Percentiles rank a stretch among this genome's conserved stretches.
Evolutionary conservation across 37 sponge, comb jelly and placozoan species (phyloP).

Genomic region (Theonella swinhoei): DNA sequence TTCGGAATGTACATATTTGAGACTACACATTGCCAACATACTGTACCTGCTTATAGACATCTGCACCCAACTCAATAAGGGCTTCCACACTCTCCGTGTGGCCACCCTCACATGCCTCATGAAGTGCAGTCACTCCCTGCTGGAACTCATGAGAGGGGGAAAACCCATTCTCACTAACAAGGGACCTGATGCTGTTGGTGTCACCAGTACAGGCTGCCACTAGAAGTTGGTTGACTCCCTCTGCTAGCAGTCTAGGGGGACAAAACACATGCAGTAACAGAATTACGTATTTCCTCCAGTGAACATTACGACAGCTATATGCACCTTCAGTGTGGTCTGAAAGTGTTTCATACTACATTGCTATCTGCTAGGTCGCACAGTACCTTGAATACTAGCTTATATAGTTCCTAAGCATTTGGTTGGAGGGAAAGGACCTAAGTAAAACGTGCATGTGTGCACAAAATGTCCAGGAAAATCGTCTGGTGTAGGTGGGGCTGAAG

Average conservation of each 20-base stretch:
- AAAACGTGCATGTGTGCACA: too few species aligned
- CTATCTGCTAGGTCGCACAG: too few species aligned
- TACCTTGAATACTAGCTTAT: too few species aligned
- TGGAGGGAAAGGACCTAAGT: too few species aligned
- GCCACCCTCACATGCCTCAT: constrained; percentile 67
- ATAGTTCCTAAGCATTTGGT: too few species aligned
- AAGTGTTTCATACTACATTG: neutral
- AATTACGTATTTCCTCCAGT: neutral
- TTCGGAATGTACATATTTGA: too few species aligned
- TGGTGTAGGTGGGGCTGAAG: too few species aligned
- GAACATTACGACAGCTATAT: too few species aligned
- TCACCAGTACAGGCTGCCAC: constrained; percentile 62
- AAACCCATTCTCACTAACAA: constrained; percentile 41
- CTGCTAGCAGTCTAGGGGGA: constrained; percentile 60
- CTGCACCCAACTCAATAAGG: constrained; percentile 42
- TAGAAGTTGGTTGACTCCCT: constrained; percentile 50
- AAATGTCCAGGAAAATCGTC: too few species aligned
- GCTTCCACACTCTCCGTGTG: constrained; percentile 18
- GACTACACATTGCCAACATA: neutral
- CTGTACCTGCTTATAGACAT: constrained; percentile 61
- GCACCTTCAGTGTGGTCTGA: too few species aligned
- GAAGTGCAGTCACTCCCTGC: constrained; percentile 67
- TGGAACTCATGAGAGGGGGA: constrained; percentile 44
- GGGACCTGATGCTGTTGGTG: constrained; percentile 1
- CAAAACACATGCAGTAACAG: neutral